Conservation (phyloP, 2,113 vertebrate species). For the Larimichthys polyactis region DNA sequence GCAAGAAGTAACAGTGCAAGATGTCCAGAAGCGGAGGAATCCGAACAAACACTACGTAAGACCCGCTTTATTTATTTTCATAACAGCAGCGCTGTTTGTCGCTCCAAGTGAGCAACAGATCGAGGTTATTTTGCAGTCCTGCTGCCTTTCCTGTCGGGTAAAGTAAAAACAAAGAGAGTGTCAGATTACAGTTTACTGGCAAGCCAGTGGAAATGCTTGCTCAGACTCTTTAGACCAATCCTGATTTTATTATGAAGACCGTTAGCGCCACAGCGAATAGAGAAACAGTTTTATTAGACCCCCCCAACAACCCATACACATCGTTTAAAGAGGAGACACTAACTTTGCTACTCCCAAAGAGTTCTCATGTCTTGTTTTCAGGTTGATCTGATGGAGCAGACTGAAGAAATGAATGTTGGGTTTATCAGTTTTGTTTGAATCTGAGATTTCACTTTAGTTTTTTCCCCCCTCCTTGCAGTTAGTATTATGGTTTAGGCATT, state of each 20-base stretch:
- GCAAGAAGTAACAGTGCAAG: conserved; percentile 85
- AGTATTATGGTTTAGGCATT: not conserved
- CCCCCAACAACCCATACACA: not conserved
- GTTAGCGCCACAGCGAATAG: no score
- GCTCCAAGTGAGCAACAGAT: conserved; percentile 8
- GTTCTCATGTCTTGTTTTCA: not conserved
- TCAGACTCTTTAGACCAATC: not conserved
- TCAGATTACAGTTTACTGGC: conserved; percentile 79
- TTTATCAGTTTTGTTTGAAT: not conserved
- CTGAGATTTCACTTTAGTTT: not conserved
- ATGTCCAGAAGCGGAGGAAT: conserved; percentile 86
- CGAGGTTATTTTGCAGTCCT: conserved; percentile 1
- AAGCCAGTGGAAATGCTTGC: not conserved
- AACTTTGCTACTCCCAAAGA: not conserved
- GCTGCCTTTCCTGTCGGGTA: conserved; percentile 36
- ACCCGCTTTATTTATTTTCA: not conserved
- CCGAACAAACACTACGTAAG: conserved; percentile 89
- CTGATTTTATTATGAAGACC: not conserved
- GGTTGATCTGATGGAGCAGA: not conserved
- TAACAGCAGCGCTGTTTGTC: not conserved
- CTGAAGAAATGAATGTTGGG: not conserved
- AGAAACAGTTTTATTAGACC: not conserved
- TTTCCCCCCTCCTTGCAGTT: not conserved
- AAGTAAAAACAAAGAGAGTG: conserved; percentile 80
- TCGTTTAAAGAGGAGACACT: not conserved